Percentiles rank a stretch among this genome's conserved stretches.
phyloP scores from a whole-genome alignment of 2,888 invertebrate genomes.

The Drosophila planitibia region DNA sequence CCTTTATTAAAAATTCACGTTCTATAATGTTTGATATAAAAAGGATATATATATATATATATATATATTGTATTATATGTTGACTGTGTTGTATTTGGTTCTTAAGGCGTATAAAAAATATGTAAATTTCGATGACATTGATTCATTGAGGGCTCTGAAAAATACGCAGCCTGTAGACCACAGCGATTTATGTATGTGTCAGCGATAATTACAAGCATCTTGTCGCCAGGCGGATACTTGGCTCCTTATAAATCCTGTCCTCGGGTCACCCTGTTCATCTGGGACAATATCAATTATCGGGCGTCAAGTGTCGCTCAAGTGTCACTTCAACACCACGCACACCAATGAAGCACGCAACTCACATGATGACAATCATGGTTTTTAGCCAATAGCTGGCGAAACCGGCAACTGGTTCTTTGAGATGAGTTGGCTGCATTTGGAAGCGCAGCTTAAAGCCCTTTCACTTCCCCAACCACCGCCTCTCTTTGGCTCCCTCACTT shows the following conservation, averaged over 20 bases:
- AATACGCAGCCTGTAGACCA: constrained; percentile 16
- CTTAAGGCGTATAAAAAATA: not conserved
- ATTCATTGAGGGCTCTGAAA: constrained; percentile 20
- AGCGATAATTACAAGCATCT: constrained; percentile 66
- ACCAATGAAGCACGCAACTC: constrained; percentile 44
- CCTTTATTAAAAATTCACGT: not conserved
- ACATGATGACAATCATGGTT: constrained; percentile 57
- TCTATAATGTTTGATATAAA: not conserved
- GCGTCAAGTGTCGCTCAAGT: constrained; percentile 78
- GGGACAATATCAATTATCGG: constrained; percentile 73
- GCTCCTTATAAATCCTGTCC: constrained; percentile 3
- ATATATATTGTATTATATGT: not conserved
- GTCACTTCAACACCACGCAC: constrained; percentile 75
- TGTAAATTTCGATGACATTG: constrained; percentile 28
- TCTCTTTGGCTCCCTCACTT: not conserved
- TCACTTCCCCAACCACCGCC: not conserved
- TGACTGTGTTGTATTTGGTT: not conserved
- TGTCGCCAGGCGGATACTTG: constrained; percentile 35
- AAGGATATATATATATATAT: not conserved
- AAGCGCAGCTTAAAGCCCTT: constrained; percentile 23
- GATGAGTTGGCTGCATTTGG: constrained; percentile 34
- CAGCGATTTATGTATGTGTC: constrained; percentile 56
- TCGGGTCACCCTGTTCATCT: constrained; percentile 2
- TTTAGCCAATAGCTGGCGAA: constrained; percentile 17
- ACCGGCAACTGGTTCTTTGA: constrained; percentile 9